Evolutionary conservation across 2,113 vertebrate species (phyloP).

Genomic region (Grantiella picta): DNA sequence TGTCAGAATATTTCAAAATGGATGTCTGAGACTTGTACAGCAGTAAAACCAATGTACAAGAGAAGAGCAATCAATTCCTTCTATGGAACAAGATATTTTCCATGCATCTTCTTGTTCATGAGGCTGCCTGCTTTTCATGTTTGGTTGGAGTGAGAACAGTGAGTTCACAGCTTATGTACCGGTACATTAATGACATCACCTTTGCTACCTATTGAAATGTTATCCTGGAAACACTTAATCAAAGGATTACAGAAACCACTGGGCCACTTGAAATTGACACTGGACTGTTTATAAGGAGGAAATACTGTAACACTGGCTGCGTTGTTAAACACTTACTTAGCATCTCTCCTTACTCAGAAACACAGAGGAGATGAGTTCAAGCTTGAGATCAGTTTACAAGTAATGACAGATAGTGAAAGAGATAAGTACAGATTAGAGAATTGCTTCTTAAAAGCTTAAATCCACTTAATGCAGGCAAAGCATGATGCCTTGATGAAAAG

Average conservation of each 20-base stretch:
- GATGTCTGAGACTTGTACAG: neutral
- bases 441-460: conserved; percentile 28
- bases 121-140: neutral
- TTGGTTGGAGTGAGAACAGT: neutral
- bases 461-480: neutral
- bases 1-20: neutral
- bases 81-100: neutral
- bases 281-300: neutral
- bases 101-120: neutral
- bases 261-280: neutral
- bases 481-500: neutral
- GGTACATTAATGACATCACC: neutral
- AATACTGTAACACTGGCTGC: neutral
- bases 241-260: neutral
- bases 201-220: neutral
- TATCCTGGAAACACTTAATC: neutral
- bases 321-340: neutral
- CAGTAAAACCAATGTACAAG: neutral
- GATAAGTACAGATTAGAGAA: conserved; percentile 20
- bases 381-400: conserved; percentile 18
- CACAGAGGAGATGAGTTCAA: neutral
- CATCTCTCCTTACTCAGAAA: neutral
- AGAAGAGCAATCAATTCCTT: neutral
- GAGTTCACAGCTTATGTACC: neutral
- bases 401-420: conserved; percentile 37